Base-by-base conservation (phyloP, 64 coral and sea anemone genomes). In the Exaiptasia diaphana region DNA sequence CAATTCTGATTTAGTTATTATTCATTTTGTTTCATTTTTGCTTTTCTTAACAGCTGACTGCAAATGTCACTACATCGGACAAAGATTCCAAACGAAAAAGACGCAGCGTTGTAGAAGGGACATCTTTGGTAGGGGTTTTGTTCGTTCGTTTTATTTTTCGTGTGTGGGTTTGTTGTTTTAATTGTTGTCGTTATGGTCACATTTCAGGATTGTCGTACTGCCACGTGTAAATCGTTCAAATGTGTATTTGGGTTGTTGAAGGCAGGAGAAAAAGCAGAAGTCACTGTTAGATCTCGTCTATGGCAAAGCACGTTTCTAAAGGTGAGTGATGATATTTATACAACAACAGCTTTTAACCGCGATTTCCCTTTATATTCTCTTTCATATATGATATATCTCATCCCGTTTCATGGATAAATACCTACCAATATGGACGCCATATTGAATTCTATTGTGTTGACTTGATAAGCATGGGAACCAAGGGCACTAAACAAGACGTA, bases 221-320 rank as follows among this genome's bases (percentile, higher is more conserved):
- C 73, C 0, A 14, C 6, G 18, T 87, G 84, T 17, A 77, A 68
- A 14, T 9, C 32, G 11, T 78, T 87, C 17, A 17, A 65, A 20
- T 87, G 84, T 26, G 9, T 26, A 5, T 23, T 87, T 11, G 84
- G 84, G 13, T 55, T 40, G n/a, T 70, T 87, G 17, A 64, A 67
- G 73, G 29, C 42, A 0, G 72, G 45, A 17, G 84, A 87, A 3
- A 87, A 87, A 56, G 84, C 54, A 23, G 73, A 78, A 8, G 41
- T 87, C 60, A 87, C 54, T 29, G 38, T 87, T 20, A 78, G 58
- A 58, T 87, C 75, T 13, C 71, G 84, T 3, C 46, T 87, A 1
- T 87, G 84, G 84, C 33, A 78, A 41, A 87, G 75, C 59, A 87
- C 73, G 24, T 64, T 87, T 2, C 57, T 87, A 20, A 77, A 57